Evolutionary conservation across 2,888 invertebrate genomes (phyloP).

Genomic region (Folsomia candida): DNA sequence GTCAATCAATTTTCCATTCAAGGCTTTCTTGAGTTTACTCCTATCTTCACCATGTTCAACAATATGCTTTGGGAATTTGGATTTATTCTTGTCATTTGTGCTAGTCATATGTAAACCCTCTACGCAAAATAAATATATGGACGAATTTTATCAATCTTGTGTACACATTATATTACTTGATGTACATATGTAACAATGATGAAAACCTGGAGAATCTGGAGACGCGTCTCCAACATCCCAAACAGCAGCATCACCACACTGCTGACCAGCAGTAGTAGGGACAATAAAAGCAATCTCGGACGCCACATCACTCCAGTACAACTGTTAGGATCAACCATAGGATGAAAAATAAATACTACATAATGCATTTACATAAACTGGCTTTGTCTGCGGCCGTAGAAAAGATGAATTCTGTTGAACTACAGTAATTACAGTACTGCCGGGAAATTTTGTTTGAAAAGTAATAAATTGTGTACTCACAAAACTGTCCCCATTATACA

Average conservation of each 20-base stretch:
- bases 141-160: no score
- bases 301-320: conserved; percentile 94
- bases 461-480: no score
- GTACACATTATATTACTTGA: no score
- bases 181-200: no score
- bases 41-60: conserved; percentile 11
- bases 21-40: conserved; percentile 31
- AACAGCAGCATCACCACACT: conserved; percentile 27
- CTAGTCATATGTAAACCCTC: neutral
- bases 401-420: no score
- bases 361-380: no score
- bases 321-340: no score
- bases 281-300: conserved; percentile 94
- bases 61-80: no score
- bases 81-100: neutral
- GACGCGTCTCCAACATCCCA: conserved; percentile 29
- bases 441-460: no score
- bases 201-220: neutral
- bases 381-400: no score
- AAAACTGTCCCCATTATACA: conserved; percentile 76
- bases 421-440: no score
- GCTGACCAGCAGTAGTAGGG: conserved; percentile 60
- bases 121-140: neutral
- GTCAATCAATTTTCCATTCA: conserved; percentile 53
- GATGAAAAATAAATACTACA: no score